These are phyloP conservation scores for Volucella inanis DNA, from an alignment of 2,888 invertebrate genomes.

Conservation along the genomic window DNA sequence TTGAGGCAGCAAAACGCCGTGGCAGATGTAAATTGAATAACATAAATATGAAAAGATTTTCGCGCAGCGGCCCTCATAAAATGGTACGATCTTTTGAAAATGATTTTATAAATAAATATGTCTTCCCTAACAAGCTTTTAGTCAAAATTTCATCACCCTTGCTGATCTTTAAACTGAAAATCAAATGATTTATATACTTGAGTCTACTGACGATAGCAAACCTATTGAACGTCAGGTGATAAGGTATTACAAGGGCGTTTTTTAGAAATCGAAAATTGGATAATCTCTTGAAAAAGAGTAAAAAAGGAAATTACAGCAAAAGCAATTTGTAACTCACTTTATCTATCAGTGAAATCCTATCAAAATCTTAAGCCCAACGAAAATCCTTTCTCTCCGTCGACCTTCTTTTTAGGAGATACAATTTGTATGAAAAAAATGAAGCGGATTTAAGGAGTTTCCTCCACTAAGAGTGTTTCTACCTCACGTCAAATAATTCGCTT, in stretches of 20 bases:
- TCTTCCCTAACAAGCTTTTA: too few species aligned
- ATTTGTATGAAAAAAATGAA: conserved; percentile 44
- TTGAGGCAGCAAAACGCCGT: too few species aligned
- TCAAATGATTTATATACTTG: too few species aligned
- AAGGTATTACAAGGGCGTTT: conserved; percentile 8
- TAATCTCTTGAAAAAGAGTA: neutral
- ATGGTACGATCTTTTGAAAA: too few species aligned
- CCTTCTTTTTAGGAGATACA: conserved; percentile 26
- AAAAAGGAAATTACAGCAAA: conserved; percentile 1
- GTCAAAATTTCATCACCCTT: too few species aligned
- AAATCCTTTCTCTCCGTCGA: conserved; percentile 24
- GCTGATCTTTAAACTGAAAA: too few species aligned
- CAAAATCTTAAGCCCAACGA: conserved; percentile 40
- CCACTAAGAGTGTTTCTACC: neutral
- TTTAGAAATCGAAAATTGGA: conserved; percentile 6
- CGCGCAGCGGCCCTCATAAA: too few species aligned
- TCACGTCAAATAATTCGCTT: conserved; percentile 40
- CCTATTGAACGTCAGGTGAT: too few species aligned
- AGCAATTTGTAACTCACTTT: conserved; percentile 53
- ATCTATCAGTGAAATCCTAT: conserved; percentile 53
- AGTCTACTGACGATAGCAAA: too few species aligned
- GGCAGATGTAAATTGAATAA: too few species aligned
- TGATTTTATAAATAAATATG: too few species aligned
- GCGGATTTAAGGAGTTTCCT: conserved; percentile 20
- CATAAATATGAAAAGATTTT: too few species aligned